Percentiles rank a stretch among this genome's conserved stretches.
Evolutionary conservation across 2,888 invertebrate species (phyloP).

Genomic region (Folsomia manolachei): DNA sequence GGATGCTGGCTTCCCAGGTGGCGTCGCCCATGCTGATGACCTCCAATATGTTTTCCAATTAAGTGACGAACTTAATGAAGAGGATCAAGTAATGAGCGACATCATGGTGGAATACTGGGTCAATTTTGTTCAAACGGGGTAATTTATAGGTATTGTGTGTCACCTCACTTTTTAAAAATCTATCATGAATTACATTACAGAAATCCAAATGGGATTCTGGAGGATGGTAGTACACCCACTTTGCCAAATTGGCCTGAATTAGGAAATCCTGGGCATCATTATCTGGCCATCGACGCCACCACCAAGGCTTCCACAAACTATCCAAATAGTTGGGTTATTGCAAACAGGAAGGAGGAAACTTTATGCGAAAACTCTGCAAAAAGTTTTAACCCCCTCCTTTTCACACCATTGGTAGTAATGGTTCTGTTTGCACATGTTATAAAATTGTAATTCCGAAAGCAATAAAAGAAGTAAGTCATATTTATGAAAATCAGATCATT

Average conservation of each 20-base stretch:
- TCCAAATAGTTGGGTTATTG: not conserved
- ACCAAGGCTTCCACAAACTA: not conserved
- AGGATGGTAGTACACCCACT: not conserved
- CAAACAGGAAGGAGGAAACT: not conserved
- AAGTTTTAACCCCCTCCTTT: too few species aligned
- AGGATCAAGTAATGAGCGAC: not conserved
- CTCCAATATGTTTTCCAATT: not conserved
- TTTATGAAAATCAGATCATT: too few species aligned
- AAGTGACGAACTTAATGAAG: not conserved
- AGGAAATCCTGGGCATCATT: not conserved
- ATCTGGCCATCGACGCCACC: not conserved
- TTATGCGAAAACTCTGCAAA: too few species aligned
- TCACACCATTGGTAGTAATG: too few species aligned
- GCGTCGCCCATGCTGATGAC: not conserved
- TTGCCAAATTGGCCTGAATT: not conserved
- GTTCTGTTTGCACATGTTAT: too few species aligned
- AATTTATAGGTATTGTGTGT: too few species aligned
- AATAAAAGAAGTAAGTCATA: too few species aligned
- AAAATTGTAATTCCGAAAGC: too few species aligned
- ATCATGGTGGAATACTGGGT: not conserved
- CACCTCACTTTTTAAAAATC: too few species aligned
- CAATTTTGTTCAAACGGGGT: not conserved
- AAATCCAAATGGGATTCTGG: too few species aligned
- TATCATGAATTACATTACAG: too few species aligned
- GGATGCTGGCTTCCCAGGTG: not conserved